These are phyloP conservation scores for Corvus cornix DNA, from an alignment of 2,113 vertebrate genomes.

Conservation along the genomic window DNA sequence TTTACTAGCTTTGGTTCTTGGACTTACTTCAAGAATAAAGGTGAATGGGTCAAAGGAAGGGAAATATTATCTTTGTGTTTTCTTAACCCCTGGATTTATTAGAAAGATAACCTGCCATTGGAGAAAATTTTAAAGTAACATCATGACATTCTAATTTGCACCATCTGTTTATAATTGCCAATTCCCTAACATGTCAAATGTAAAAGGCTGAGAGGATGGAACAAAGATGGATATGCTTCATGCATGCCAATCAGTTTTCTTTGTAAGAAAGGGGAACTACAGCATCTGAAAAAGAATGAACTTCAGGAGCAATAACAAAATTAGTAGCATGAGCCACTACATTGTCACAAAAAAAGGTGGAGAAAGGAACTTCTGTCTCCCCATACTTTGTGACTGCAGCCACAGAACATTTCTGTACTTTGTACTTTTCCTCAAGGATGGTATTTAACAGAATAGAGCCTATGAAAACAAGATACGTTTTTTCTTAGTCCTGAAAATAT, in stretches of 20 bases:
- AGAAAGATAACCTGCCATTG: conserved; percentile 33
- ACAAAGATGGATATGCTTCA: not conserved
- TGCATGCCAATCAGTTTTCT: not conserved
- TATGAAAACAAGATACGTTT: not conserved
- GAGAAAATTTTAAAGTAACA: conserved; percentile 33
- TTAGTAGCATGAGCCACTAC: not conserved
- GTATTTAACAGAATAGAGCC: not conserved
- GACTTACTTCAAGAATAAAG: not conserved
- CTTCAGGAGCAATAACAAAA: not conserved
- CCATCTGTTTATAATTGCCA: conserved; percentile 49
- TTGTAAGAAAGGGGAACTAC: not conserved
- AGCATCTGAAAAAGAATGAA: not conserved
- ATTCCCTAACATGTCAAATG: conserved; percentile 21
- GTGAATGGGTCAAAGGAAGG: conserved; percentile 7
- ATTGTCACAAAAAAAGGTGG: not conserved
- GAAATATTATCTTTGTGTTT: conserved; percentile 46
- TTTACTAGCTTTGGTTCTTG: not conserved
- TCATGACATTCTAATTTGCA: conserved; percentile 45
- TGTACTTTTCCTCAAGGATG: not conserved
- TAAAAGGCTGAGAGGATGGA: not conserved
- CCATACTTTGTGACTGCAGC: not conserved
- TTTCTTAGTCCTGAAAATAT: not conserved
- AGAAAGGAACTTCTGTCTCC: not conserved
- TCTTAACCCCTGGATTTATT: conserved; percentile 44
- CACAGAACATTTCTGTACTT: not conserved